phyloP scores from a whole-genome alignment of 2,888 invertebrate genomes.

The Parochlus steinenii region DNA sequence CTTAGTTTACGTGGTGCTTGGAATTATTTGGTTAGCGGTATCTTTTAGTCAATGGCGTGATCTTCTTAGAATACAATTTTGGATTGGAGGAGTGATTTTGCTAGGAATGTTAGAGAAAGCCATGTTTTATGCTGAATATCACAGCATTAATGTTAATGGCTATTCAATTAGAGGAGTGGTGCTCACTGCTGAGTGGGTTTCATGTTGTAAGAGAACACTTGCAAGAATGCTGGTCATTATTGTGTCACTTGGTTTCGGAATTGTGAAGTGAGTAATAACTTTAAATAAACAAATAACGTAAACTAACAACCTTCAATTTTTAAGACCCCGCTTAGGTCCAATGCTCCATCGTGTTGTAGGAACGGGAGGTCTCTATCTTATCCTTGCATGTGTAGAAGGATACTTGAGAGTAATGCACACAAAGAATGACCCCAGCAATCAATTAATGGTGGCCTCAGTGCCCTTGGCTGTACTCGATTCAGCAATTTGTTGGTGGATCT shows the following conservation, averaged over 20 bases:
- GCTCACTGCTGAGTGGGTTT: slow-evolving; percentile 77
- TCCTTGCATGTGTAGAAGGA: slow-evolving; percentile 72
- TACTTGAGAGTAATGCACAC: slow-evolving; percentile 56
- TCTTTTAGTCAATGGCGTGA: slow-evolving; percentile 83
- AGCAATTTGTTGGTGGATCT: slow-evolving; percentile 91
- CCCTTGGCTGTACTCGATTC: slow-evolving; percentile 74
- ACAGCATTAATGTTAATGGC: slow-evolving; percentile 54
- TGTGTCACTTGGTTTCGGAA: slow-evolving; percentile 88
- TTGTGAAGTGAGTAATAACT: slow-evolving; percentile 59
- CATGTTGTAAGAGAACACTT: slow-evolving; percentile 77
- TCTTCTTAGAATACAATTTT: slow-evolving; percentile 80
- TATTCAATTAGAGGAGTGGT: slow-evolving; percentile 49
- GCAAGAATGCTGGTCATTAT: slow-evolving; percentile 89
- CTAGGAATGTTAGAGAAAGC: slow-evolving; percentile 78
- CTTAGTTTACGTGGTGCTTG: slow-evolving; percentile 66
- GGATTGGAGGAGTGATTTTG: slow-evolving; percentile 85
- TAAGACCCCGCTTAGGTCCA: slow-evolving; percentile 73
- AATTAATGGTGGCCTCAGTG: slow-evolving; percentile 60
- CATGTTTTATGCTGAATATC: slow-evolving; percentile 80
- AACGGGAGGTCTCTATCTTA: slow-evolving; percentile 67
- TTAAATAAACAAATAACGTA: neutral
- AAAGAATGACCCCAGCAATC: slow-evolving; percentile 42
- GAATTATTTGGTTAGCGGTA: slow-evolving; percentile 64
- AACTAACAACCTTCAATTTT: slow-evolving; percentile 13
- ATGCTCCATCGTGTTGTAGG: slow-evolving; percentile 77